These are phyloP conservation scores for Ficedula albicollis DNA, from an alignment of 2,797 vertebrate genomes.

Conservation along the genomic window DNA sequence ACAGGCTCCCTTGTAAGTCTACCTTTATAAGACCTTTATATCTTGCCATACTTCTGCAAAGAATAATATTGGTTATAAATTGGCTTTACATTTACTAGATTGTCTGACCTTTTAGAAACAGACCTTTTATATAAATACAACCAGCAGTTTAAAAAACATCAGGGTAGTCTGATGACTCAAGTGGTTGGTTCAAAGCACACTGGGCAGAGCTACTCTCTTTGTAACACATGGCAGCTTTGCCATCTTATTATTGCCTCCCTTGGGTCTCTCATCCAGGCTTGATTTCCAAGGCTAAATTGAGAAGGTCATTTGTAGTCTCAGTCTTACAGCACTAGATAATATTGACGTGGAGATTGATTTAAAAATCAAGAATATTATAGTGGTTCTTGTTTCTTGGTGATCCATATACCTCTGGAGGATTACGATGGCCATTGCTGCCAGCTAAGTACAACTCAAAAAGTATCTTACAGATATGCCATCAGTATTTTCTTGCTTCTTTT, in stretches of 20 bases:
- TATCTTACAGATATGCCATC: neutral
- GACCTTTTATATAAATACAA: neutral
- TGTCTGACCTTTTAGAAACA: conserved; percentile 18
- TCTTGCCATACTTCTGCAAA: neutral
- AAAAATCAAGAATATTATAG: neutral
- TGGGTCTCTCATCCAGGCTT: neutral
- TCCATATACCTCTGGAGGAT: neutral
- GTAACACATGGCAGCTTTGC: neutral
- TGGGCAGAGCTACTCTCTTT: neutral
- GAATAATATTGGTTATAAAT: neutral
- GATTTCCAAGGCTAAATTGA: neutral
- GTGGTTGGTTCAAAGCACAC: neutral
- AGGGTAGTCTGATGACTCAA: neutral
- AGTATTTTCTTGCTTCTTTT: neutral
- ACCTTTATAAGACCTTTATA: neutral
- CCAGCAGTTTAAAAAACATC: neutral
- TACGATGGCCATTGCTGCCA: neutral
- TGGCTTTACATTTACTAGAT: neutral
- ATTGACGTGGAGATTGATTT: neutral
- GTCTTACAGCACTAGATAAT: neutral
- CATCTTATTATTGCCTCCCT: neutral
- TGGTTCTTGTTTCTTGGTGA: neutral
- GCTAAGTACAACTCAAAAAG: neutral
- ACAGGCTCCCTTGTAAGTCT: neutral
- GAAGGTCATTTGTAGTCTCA: neutral